Conservation (phyloP, 2,888 invertebrate species). For the Eupithecia insigniata region DNA sequence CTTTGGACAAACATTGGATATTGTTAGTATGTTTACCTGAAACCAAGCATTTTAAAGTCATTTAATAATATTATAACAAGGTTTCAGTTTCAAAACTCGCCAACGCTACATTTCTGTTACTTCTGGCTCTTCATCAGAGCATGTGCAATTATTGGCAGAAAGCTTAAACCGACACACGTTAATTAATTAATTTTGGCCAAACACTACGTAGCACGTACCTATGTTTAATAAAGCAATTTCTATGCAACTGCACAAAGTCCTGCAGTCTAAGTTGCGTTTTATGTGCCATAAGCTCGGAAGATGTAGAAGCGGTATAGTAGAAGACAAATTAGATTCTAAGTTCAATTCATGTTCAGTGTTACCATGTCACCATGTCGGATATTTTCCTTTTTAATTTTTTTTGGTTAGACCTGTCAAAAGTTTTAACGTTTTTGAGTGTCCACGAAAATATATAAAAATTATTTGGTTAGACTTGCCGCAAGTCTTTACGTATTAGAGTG, state of each 20-base stretch:
- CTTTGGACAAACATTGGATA: background rate
- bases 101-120: background rate
- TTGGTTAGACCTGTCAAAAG: too few relatives aligned
- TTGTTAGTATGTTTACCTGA: background rate
- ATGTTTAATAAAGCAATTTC: conserved; percentile 61
- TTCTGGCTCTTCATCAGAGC: conserved; percentile 10
- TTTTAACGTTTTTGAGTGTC: too few relatives aligned
- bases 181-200: conserved; percentile 62
- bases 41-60: background rate
- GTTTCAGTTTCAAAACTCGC: background rate
- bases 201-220: conserved; percentile 51
- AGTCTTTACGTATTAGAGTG: too few relatives aligned
- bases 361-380: too few relatives aligned
- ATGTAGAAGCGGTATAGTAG: conserved; percentile 14
- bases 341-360: background rate
- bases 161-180: conserved; percentile 46
- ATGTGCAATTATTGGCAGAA: conserved; percentile 38
- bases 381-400: too few relatives aligned
- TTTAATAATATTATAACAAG: background rate
- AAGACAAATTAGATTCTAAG: background rate
- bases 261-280: conserved; percentile 55
- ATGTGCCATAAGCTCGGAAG: conserved; percentile 29
- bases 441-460: too few relatives aligned
- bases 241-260: conserved; percentile 59
- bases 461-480: too few relatives aligned